phyloP scores from a whole-genome alignment of 2,888 invertebrate species.

The Kryphioiulus occultus region DNA sequence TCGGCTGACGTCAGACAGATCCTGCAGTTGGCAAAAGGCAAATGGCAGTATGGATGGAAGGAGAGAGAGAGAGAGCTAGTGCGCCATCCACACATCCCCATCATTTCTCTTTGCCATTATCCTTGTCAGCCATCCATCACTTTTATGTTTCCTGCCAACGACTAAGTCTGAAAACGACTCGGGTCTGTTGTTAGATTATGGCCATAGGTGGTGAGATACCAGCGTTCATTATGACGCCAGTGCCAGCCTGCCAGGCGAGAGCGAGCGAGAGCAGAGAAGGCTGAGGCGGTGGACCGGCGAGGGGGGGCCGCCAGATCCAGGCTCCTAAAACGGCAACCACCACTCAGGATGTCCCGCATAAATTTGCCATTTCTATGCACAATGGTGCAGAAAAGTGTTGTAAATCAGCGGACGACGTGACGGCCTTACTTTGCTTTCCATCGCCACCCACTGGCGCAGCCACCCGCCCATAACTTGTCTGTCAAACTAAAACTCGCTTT shows the following conservation, averaged over 20 bases:
- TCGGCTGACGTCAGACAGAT: neutral
- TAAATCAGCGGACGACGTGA: conserved; percentile 54
- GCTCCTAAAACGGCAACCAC: neutral
- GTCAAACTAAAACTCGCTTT: conserved; percentile 43
- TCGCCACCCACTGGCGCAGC: neutral
- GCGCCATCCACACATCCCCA: conserved; percentile 10
- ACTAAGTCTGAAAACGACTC: conserved; percentile 52
- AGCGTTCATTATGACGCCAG: conserved; percentile 49
- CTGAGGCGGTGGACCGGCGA: neutral
- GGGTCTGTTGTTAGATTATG: conserved; percentile 50
- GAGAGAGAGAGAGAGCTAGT: neutral
- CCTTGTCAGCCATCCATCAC: conserved; percentile 52
- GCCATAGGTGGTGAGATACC: conserved; percentile 50
- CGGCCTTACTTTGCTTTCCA: conserved; percentile 43
- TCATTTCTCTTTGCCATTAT: conserved; percentile 50
- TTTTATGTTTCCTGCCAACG: conserved; percentile 53
- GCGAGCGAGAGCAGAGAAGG: conserved; percentile 9
- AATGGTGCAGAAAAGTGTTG: conserved; percentile 54
- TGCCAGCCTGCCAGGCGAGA: neutral
- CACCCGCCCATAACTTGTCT: conserved; percentile 47
- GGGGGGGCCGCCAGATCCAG: neutral
- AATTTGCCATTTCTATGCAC: conserved; percentile 55
- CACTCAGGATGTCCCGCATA: conserved; percentile 53
- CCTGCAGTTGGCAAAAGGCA: conserved; percentile 1
- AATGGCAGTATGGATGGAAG: neutral